phyloP scores from a whole-genome alignment of 2,888 invertebrate species.

The Brachypterus glaber region DNA sequence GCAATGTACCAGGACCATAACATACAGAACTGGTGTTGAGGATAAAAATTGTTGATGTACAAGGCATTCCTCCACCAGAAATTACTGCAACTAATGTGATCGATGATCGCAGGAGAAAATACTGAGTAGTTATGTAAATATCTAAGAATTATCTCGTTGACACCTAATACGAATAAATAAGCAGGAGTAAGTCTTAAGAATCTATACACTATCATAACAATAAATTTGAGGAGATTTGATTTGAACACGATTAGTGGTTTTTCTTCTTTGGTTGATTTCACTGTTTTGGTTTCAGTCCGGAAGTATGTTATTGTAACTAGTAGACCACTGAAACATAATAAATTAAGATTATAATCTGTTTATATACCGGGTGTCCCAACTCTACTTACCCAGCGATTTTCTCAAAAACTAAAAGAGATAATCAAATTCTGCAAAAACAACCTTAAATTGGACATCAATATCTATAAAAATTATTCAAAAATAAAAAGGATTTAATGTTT shows the following conservation, averaged over 20 bases:
- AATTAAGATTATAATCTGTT: conserved; percentile 6
- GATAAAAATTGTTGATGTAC: conserved; percentile 72
- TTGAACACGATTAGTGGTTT: conserved; percentile 38
- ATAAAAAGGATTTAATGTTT: too few species aligned
- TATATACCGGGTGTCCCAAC: too few species aligned
- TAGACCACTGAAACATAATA: conserved; percentile 50
- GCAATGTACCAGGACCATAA: conserved; percentile 78
- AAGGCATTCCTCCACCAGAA: conserved; percentile 81
- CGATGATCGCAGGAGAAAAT: conserved; percentile 61
- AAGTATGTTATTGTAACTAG: conserved; percentile 64
- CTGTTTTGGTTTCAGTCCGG: conserved; percentile 51
- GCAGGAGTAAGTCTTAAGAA: conserved; percentile 69
- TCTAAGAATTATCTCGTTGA: conserved; percentile 61
- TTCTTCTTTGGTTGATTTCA: conserved; percentile 31
- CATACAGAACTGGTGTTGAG: conserved; percentile 69
- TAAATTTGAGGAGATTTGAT: conserved; percentile 39
- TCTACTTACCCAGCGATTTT: too few species aligned
- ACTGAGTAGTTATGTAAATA: conserved; percentile 64
- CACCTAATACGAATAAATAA: conserved; percentile 67
- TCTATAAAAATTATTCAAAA: too few species aligned
- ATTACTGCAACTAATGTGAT: conserved; percentile 62
- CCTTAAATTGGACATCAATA: too few species aligned
- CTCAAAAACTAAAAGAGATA: conserved; percentile 4
- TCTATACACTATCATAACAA: conserved; percentile 51
- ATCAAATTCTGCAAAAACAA: too few species aligned